A percentile compares a stretch with the other conserved stretches of the same genome.
Evolutionary conservation across 2,888 invertebrate species (phyloP).

Genomic region (Priocnemis perturbator): DNA sequence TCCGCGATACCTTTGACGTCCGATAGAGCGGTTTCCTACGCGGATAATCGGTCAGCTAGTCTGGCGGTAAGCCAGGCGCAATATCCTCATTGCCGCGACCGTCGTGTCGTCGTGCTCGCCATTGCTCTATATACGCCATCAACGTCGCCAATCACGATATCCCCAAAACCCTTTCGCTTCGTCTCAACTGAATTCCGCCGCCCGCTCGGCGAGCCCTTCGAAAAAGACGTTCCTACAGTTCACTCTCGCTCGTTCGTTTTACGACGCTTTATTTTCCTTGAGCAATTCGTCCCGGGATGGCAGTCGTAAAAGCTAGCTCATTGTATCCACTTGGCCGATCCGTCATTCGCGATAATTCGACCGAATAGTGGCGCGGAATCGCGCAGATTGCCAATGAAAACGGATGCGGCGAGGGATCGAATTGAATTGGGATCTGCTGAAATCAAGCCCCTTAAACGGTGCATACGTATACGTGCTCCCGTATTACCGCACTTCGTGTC

Average conservation of each 20-base stretch:
- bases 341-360: too few species aligned
- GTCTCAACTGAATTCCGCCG: slow-evolving; percentile 6
- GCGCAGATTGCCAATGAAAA: too few species aligned
- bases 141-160: slow-evolving; percentile 37
- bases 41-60: slow-evolving; percentile 55
- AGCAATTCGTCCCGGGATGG: too few species aligned
- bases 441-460: too few species aligned
- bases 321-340: too few species aligned
- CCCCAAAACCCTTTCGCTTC: slow-evolving; percentile 12
- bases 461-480: too few species aligned
- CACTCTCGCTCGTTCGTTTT: not conserved
- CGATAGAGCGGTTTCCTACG: slow-evolving; percentile 40
- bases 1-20: slow-evolving; percentile 39
- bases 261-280: too few species aligned
- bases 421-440: too few species aligned
- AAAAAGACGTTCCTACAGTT: not conserved
- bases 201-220: not conserved
- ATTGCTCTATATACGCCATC: slow-evolving; percentile 22
- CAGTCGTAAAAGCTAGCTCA: too few species aligned
- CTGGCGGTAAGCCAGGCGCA: slow-evolving; percentile 54
- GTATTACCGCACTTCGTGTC: too few species aligned
- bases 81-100: slow-evolving; percentile 40
- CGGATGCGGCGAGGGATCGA: too few species aligned
- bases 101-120: not conserved
- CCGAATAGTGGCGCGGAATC: too few species aligned